Conservation (phyloP, 2,113 vertebrate species). For the Craseonycteris thonglongyai region DNA sequence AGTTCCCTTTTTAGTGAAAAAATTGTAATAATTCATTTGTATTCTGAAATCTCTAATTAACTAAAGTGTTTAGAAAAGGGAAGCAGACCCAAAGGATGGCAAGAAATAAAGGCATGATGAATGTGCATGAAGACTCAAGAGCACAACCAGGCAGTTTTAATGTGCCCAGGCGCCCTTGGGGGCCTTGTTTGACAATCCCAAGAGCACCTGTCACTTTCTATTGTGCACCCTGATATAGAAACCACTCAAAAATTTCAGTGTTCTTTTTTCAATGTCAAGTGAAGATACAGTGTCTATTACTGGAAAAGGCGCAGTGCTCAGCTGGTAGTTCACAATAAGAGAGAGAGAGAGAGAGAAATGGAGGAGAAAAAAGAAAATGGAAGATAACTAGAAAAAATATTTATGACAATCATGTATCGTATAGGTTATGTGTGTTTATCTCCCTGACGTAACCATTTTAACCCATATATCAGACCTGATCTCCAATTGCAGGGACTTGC, state of each 20-base stretch:
- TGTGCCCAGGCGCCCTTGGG: background rate
- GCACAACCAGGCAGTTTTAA: background rate
- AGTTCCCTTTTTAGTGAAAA: background rate
- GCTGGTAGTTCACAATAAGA: background rate
- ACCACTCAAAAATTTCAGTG: background rate
- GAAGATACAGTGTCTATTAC: background rate
- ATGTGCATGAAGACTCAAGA: background rate
- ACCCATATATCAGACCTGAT: background rate
- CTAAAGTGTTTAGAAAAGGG: conserved; percentile 11
- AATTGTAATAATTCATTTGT: background rate
- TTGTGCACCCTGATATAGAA: background rate
- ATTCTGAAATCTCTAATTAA: conserved; percentile 30
- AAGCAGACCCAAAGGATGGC: background rate
- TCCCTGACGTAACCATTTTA: background rate
- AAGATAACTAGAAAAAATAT: background rate
- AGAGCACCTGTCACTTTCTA: conserved; percentile 13
- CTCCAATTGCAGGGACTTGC: background rate
- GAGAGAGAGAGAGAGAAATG: background rate
- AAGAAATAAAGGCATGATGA: background rate
- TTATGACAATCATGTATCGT: background rate
- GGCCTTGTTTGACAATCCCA: conserved; percentile 40
- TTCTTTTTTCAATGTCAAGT: conserved; percentile 1
- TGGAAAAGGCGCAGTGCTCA: background rate
- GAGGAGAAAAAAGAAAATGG: background rate
- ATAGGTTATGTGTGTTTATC: background rate